Percentiles rank a stretch among this genome's conserved stretches.
Conservation (phyloP, 2,888 invertebrate species). For the Anaspis maculata region DNA sequence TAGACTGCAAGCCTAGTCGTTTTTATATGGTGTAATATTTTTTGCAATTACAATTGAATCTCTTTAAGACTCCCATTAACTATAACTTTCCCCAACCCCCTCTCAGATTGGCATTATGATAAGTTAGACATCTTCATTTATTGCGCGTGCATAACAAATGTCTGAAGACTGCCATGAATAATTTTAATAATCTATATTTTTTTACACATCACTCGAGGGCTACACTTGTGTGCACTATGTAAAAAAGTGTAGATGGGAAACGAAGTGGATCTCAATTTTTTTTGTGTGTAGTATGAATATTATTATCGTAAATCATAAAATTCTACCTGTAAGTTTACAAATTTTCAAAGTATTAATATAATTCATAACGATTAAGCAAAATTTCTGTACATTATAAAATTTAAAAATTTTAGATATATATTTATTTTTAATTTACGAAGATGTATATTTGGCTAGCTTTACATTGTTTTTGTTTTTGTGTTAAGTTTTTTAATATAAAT, state of each 20-base stretch:
- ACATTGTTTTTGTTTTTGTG: constrained; percentile 13
- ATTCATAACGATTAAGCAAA: too few species aligned
- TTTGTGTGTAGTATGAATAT: too few species aligned
- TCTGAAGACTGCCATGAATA: constrained; percentile 13
- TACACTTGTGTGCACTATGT: constrained; percentile 5
- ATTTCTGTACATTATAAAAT: too few species aligned
- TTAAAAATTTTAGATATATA: constrained; percentile 16
- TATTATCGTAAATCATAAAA: too few species aligned
- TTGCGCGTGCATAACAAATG: too few species aligned
- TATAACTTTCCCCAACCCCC: constrained; percentile 4
- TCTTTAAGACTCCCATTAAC: constrained; percentile 1
- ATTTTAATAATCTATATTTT: constrained; percentile 11
- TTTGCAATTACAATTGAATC: constrained; percentile 14
- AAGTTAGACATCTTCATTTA: too few species aligned
- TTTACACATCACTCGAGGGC: constrained; percentile 7
- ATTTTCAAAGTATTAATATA: too few species aligned
- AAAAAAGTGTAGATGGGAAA: constrained; percentile 12
- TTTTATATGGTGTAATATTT: constrained; percentile 17
- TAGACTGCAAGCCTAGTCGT: constrained; percentile 24
- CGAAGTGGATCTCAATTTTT: constrained; percentile 13
- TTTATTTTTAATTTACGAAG: constrained; percentile 20
- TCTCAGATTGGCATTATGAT: too few species aligned
- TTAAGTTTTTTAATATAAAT: constrained; percentile 10
- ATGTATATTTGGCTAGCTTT: constrained; percentile 19
- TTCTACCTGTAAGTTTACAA: too few species aligned